phyloP scores from a whole-genome alignment of 2,113 vertebrate species.

The Marmota monax region DNA sequence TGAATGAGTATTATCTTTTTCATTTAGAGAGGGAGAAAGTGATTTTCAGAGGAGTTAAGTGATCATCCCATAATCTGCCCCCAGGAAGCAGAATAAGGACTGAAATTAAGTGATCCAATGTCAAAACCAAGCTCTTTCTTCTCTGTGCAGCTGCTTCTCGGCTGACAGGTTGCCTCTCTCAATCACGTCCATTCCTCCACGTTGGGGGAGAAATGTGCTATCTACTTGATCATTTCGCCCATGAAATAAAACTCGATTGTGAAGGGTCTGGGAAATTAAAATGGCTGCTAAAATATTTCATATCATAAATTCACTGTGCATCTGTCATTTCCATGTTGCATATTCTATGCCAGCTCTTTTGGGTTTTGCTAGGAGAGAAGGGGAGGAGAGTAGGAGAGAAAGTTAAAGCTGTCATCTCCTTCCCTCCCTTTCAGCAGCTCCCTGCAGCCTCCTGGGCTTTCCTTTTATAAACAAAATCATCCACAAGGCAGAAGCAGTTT shows the following conservation, averaged over 20 bases:
- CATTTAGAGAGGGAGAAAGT: background rate
- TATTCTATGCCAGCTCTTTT: background rate
- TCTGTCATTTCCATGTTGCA: background rate
- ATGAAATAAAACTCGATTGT: background rate
- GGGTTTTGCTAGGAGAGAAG: background rate
- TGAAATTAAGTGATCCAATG: background rate
- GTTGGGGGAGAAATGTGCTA: background rate
- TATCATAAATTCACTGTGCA: background rate
- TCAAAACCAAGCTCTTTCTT: background rate
- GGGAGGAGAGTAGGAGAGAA: background rate
- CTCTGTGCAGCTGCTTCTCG: background rate
- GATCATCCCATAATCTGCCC: background rate
- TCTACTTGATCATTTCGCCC: background rate
- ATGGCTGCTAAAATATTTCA: background rate
- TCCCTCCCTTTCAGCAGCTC: slow-evolving; percentile 59
- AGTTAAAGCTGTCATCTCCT: slow-evolving; percentile 49
- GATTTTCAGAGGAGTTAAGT: background rate
- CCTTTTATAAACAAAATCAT: slow-evolving; percentile 75
- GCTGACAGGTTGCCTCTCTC: background rate
- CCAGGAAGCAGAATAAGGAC: background rate
- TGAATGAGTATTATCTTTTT: background rate
- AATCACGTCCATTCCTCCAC: background rate
- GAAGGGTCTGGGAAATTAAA: background rate
- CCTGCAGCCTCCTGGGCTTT: slow-evolving; percentile 56
- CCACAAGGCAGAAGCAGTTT: slow-evolving; percentile 73